A percentile compares a stretch with the other conserved stretches of the same genome.
Conservation (phyloP, 92 coral and sea anemone genomes). For the Metridium senile region DNA sequence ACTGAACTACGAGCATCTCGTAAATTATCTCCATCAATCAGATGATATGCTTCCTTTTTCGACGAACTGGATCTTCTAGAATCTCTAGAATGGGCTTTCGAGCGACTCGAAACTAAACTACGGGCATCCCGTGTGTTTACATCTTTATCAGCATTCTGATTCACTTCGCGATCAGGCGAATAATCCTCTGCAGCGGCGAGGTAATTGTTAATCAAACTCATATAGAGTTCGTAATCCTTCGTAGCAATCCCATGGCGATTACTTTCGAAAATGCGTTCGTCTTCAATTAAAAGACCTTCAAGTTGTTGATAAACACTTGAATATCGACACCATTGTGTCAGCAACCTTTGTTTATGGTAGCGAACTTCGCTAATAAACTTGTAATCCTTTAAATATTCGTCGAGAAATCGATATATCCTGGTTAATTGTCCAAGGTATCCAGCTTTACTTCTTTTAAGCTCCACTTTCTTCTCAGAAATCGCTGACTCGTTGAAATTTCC, state of each 20-base stretch:
- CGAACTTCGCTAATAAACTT: conserved; percentile 2
- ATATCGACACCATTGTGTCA: conserved; percentile 25
- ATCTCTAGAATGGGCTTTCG: no score
- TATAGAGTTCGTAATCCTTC: conserved; percentile 28
- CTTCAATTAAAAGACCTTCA: conserved; percentile 9
- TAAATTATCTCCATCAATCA: background rate
- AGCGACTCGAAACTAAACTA: no score
- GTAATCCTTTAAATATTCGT: conserved; percentile 31
- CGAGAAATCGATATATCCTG: conserved; percentile 24
- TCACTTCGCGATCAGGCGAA: conserved; percentile 7
- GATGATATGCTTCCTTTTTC: conserved; percentile 13
- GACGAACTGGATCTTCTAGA: no score
- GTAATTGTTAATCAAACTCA: conserved; percentile 15
- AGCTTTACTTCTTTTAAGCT: conserved; percentile 39
- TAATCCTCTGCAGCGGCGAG: conserved; percentile 16
- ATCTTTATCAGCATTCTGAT: background rate
- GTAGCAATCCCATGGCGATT: conserved; percentile 17
- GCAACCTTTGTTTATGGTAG: conserved; percentile 5
- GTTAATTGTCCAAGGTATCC: conserved; percentile 60
- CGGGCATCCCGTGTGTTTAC: conserved; percentile 11
- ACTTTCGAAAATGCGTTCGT: background rate
- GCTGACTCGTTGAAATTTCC: conserved; percentile 15
- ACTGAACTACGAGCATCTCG: no score
- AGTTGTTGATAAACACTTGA: conserved; percentile 25
- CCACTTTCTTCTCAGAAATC: conserved; percentile 31